Base-by-base conservation (phyloP, 1,140 invertebrate genomes). In the Periplaneta americana region DNA sequence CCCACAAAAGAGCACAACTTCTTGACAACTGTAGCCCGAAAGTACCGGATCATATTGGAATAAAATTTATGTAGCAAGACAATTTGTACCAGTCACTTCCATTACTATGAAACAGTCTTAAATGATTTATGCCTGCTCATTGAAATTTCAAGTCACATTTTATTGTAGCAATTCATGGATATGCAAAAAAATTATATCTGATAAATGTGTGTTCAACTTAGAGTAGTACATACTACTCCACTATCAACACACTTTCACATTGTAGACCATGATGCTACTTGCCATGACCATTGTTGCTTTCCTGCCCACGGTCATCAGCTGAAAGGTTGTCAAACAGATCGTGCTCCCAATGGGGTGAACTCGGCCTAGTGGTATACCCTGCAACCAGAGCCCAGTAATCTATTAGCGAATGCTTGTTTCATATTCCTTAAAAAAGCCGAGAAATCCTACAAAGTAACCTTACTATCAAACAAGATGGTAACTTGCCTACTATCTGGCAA, bases 311-410 rank as follows among this genome's bases (percentile, higher is more conserved):
- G 34, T 78, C 34, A 78, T 36, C 34, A 36, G 76, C 34, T 28
- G 76, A 36, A 31, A 36, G 8, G 76, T 78, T 78, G 76, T 78
- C 76, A 78, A 78, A 78, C 76, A 78, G 34, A 78, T 78, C 76
- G 28, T 78, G 76, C 76, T 78, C 76, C 76, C 76, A 78, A 28
- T 78, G 76, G 34, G 76, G 76, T 36, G 76, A 78, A 36, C 76
- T 78, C 76, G n/a, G 76, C 76, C 36, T 78, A 66, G 48, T 66
- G 28, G 48, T n/a, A 78, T 36, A 78, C 36, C 76, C 76, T 78
- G 76, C 76, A 78, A 78, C 76, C 76, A 78, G 76, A 78, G 34
- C 76, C 76, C 32, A 34, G 34, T 36, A 36, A 2, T 34, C 22
- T 15, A 78, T 78, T 78, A 78, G 76, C 35, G 11, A 34, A 36